Percentiles rank a stretch among this genome's conserved stretches.
Conservation (phyloP, 2,113 vertebrate genomes). For the Saccopteryx bilineata region DNA sequence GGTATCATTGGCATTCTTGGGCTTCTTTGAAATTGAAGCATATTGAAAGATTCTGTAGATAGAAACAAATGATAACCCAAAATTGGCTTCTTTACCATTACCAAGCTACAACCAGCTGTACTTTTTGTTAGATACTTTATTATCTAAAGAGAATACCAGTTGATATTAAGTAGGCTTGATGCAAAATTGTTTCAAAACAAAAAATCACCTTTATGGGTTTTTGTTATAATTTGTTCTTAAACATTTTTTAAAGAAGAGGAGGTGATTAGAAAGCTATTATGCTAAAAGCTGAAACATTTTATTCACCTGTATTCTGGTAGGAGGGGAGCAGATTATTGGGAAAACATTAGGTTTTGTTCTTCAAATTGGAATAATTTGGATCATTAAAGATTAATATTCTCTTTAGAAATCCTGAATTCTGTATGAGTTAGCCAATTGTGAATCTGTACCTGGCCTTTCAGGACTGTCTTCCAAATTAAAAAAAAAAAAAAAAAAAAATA, state of each 20-base stretch:
- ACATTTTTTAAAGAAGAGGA: background rate
- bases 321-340: background rate
- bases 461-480: background rate
- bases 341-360: background rate
- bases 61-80: background rate
- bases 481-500: background rate
- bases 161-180: slow-evolving; percentile 31
- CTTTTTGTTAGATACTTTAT: slow-evolving; percentile 6
- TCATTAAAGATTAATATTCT: slow-evolving; percentile 27
- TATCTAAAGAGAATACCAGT: background rate
- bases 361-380: background rate
- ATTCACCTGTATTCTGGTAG: slow-evolving; percentile 37
- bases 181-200: slow-evolving; percentile 6
- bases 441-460: slow-evolving; percentile 7
- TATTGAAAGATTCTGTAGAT: background rate
- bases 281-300: slow-evolving; percentile 31
- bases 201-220: background rate
- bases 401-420: slow-evolving; percentile 47
- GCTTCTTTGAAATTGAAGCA: slow-evolving; percentile 30
- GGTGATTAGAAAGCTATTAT: slow-evolving; percentile 8
- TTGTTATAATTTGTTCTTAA: background rate
- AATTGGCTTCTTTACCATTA: background rate
- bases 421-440: background rate
- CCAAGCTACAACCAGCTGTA: background rate
- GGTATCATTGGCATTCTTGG: background rate